A percentile compares a stretch with the other conserved stretches of the same genome.
Conservation (phyloP, 2,888 invertebrate genomes). For the Apomyelois bistriatella region DNA sequence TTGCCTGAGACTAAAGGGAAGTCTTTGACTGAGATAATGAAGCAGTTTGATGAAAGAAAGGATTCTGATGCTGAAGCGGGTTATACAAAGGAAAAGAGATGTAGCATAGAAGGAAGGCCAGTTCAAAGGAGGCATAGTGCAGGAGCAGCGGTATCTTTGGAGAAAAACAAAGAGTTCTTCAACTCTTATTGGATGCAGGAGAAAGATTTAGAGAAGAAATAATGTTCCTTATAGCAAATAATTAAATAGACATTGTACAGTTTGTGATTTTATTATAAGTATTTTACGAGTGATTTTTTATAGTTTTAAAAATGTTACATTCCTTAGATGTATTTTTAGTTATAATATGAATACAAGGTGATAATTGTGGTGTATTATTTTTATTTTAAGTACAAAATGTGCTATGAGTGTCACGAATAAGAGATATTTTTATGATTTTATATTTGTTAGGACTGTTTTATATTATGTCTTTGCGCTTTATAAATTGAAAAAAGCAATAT, state of each 20-base stretch:
- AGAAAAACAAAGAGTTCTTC: slow-evolving; percentile 48
- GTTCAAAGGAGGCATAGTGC: slow-evolving; percentile 69
- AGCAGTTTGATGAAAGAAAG: slow-evolving; percentile 74
- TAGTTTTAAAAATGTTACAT: slow-evolving; percentile 35
- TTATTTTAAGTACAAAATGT: slow-evolving; percentile 34
- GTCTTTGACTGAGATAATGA: slow-evolving; percentile 84
- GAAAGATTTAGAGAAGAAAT: slow-evolving; percentile 30
- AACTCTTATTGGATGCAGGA: slow-evolving; percentile 44
- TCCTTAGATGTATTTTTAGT: slow-evolving; percentile 38
- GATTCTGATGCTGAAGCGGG: slow-evolving; percentile 58
- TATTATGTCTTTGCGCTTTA: neutral
- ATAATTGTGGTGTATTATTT: slow-evolving; percentile 32
- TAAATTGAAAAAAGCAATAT: no score
- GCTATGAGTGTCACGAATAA: slow-evolving; percentile 2
- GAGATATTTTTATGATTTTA: neutral
- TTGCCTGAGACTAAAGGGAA: slow-evolving; percentile 86
- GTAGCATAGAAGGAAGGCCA: slow-evolving; percentile 42
- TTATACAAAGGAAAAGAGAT: slow-evolving; percentile 41
- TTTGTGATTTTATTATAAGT: slow-evolving; percentile 19
- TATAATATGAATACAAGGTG: slow-evolving; percentile 37
- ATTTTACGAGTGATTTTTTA: slow-evolving; percentile 18
- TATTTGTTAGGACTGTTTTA: neutral
- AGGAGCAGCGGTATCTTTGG: slow-evolving; percentile 58
- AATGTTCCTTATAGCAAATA: slow-evolving; percentile 1
- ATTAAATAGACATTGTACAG: slow-evolving; percentile 1